phyloP scores from a whole-genome alignment of 2,113 vertebrate genomes.

The Ia io region DNA sequence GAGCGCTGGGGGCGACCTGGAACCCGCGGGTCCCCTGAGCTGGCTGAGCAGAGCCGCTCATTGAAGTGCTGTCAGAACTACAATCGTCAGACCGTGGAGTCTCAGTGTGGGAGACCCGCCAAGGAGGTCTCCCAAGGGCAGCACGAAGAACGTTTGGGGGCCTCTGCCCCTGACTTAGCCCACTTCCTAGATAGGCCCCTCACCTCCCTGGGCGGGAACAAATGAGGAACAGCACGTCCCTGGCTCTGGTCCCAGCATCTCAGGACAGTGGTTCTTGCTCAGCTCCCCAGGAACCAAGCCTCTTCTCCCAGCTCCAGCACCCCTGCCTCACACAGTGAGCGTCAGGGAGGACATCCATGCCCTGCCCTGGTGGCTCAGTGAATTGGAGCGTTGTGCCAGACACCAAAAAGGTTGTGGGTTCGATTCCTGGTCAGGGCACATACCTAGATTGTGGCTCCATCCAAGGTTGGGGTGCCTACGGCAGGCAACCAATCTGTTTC shows the following conservation, averaged over 20 bases:
- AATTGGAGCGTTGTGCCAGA: not conserved
- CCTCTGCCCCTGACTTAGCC: not conserved
- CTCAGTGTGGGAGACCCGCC: not conserved
- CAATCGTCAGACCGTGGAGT: accelerated
- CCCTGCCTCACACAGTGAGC: not conserved
- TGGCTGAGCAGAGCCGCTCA: not conserved
- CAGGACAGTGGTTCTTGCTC: not conserved
- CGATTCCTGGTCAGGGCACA: not conserved
- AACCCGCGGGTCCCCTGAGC: accelerated
- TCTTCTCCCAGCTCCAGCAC: too few species aligned
- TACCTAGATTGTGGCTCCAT: not conserved
- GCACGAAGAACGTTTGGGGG: not conserved
- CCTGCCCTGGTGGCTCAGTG: not conserved
- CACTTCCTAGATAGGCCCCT: not conserved
- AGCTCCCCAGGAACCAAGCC: accelerated
- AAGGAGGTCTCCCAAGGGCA: not conserved
- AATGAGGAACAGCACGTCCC: accelerated
- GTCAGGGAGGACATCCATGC: too few species aligned
- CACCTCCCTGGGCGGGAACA: not conserved
- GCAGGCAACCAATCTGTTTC: not conserved
- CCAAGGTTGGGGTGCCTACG: not conserved
- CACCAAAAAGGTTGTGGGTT: not conserved
- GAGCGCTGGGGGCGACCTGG: accelerated
- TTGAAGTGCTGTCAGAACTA: not conserved
- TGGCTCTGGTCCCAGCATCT: not conserved